A percentile compares a stretch with the other conserved stretches of the same genome.
These are phyloP conservation scores for Polydrusus pterygomalis DNA, from an alignment of 2,888 invertebrate species.

Conservation along the genomic window DNA sequence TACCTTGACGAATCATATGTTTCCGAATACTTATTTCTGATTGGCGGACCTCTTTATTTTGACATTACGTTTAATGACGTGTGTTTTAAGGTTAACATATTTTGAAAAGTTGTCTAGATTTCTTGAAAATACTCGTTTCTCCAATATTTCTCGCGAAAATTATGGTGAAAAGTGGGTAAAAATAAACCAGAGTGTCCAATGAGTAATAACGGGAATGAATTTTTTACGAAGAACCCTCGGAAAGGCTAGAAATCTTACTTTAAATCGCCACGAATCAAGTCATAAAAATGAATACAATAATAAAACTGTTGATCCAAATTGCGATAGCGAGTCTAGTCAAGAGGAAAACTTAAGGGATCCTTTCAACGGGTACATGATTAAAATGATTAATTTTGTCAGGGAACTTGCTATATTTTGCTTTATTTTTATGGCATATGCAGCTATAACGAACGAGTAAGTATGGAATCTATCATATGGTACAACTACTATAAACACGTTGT, in stretches of 20 bases:
- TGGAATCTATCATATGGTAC: constrained; percentile 6
- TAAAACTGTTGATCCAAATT: constrained; percentile 51
- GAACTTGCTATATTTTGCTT: constrained; percentile 73
- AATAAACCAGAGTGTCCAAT: constrained; percentile 55
- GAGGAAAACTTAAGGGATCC: constrained; percentile 31
- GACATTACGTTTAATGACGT: constrained; percentile 39
- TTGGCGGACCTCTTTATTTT: constrained; percentile 42
- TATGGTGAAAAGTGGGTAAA: constrained; percentile 32
- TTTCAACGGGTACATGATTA: constrained; percentile 60
- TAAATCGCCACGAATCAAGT: constrained; percentile 54
- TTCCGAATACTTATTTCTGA: constrained; percentile 37
- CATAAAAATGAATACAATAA: constrained; percentile 57
- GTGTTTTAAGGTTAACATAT: constrained; percentile 52
- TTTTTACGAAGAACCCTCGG: constrained; percentile 57
- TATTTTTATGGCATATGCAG: constrained; percentile 80
- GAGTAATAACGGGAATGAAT: constrained; percentile 61
- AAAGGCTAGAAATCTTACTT: constrained; percentile 56
- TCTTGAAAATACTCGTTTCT: constrained; percentile 21
- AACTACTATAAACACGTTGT: background rate
- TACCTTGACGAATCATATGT: constrained; percentile 41
- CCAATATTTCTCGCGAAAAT: constrained; percentile 12
- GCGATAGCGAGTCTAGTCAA: constrained; percentile 47
- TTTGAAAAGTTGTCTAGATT: constrained; percentile 44
- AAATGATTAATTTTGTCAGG: constrained; percentile 78
- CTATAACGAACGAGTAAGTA: constrained; percentile 82